phyloP scores from a whole-genome alignment of 1,140 invertebrate genomes.

The Notospermus geniculatus region DNA sequence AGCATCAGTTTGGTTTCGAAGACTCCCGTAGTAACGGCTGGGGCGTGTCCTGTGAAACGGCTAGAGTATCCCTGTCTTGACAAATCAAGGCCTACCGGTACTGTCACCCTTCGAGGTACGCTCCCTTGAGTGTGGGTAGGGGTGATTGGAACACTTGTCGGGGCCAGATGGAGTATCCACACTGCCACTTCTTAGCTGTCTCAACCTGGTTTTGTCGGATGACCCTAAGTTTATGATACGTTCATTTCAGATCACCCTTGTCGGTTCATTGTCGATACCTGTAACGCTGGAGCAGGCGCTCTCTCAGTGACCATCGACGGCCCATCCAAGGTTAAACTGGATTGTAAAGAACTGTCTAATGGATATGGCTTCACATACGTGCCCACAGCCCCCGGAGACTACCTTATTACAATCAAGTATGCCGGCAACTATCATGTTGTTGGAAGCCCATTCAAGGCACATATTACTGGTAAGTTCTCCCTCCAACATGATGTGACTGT shows the following conservation, averaged over 20 bases:
- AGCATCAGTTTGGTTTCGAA: too few relatives aligned
- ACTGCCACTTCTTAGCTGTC: slow-evolving; percentile 17
- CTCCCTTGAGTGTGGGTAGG: too few relatives aligned
- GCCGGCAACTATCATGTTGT: slow-evolving; percentile 87
- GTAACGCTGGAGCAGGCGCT: slow-evolving; percentile 88
- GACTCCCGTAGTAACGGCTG: too few relatives aligned
- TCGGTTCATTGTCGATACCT: slow-evolving; percentile 96
- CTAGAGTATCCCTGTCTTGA: too few relatives aligned
- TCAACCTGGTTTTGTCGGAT: slow-evolving; percentile 14
- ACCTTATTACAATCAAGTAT: slow-evolving; percentile 94
- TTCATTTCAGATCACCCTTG: slow-evolving; percentile 71
- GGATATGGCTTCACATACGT: slow-evolving; percentile 94
- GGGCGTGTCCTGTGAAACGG: too few relatives aligned
- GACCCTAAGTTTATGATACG: background rate
- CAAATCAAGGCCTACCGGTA: too few relatives aligned
- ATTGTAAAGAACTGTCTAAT: slow-evolving; percentile 69
- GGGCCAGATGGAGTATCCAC: slow-evolving; percentile 62
- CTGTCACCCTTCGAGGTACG: too few relatives aligned
- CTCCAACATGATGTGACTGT: too few relatives aligned
- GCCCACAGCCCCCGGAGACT: slow-evolving; percentile 91
- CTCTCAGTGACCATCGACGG: slow-evolving; percentile 93
- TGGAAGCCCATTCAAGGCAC: slow-evolving; percentile 86
- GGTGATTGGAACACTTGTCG: slow-evolving; percentile 93
- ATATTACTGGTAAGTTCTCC: slow-evolving; percentile 43
- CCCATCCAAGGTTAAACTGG: slow-evolving; percentile 93